Evolutionary conservation across 2,797 vertebrate genomes (phyloP).

Genomic region (Gymnothorax javanicus): DNA sequence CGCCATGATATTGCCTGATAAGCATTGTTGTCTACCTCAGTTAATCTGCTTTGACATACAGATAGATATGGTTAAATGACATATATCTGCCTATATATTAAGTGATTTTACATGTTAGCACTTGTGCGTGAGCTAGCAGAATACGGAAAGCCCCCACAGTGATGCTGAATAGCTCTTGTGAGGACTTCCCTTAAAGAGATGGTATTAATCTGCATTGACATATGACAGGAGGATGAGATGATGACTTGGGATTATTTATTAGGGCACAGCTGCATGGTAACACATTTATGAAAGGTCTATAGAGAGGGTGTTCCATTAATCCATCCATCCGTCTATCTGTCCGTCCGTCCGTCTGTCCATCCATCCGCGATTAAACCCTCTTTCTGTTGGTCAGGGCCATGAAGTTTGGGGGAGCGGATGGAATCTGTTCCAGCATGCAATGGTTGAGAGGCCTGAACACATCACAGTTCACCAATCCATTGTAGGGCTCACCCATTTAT

Average conservation of each 20-base stretch:
- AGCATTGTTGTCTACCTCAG: not conserved
- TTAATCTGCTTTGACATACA: not conserved
- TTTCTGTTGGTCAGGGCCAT: no score
- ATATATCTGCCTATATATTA: no score
- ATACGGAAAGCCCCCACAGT: not conserved
- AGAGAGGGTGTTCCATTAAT: not conserved
- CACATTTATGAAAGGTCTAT: not conserved
- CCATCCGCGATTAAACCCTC: no score
- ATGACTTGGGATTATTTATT: no score
- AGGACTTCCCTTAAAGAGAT: no score
- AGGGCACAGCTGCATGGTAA: not conserved
- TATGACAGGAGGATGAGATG: no score
- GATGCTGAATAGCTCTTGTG: not conserved
- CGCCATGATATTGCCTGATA: not conserved
- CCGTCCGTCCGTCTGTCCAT: no score
- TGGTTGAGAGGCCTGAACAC: no score
- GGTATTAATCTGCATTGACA: not conserved
- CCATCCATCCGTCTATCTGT: no score
- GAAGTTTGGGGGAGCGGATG: no score
- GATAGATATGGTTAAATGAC: not conserved
- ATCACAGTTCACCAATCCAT: no score
- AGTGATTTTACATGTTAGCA: conserved; percentile 3
- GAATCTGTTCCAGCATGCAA: no score
- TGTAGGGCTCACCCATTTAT: conserved; percentile 27
- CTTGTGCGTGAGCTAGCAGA: not conserved